These are phyloP conservation scores for Triplophysa siluroides DNA, from an alignment of 2,113 vertebrate genomes.

Conservation along the genomic window DNA sequence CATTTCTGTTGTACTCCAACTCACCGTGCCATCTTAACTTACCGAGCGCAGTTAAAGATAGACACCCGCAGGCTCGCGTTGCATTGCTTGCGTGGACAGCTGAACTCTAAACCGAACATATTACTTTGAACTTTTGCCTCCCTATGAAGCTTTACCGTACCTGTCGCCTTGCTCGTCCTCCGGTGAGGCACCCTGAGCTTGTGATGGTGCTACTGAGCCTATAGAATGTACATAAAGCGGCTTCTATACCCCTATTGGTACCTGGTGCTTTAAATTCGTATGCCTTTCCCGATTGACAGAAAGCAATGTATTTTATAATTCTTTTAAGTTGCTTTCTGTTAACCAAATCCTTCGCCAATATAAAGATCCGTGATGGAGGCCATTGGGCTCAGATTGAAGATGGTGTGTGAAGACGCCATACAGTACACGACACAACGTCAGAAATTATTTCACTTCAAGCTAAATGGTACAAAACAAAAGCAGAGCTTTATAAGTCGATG, in stretches of 20 bases:
- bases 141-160: conserved; percentile 76
- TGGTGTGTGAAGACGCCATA: neutral
- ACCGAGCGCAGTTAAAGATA: conserved; percentile 74
- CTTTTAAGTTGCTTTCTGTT: conserved; percentile 62
- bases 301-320: conserved; percentile 71
- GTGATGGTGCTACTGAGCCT: conserved; percentile 85
- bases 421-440: neutral
- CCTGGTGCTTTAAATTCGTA: conserved; percentile 78
- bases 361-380: conserved; percentile 66
- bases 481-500: conserved; percentile 43
- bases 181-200: conserved; percentile 77
- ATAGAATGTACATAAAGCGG: conserved; percentile 73
- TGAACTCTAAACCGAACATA: conserved; percentile 71
- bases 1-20: conserved; percentile 69
- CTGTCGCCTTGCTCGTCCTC: conserved; percentile 68
- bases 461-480: conserved; percentile 32
- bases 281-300: conserved; percentile 73
- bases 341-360: conserved; percentile 72
- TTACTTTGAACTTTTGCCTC: conserved; percentile 67
- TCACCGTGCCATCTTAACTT: conserved; percentile 79
- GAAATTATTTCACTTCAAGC: conserved; percentile 10
- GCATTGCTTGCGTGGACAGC: conserved; percentile 39
- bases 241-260: conserved; percentile 66
- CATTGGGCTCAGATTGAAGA: conserved; percentile 68
- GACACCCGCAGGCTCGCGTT: conserved; percentile 55